These are phyloP conservation scores for Ornithoptera alexandrae DNA, from an alignment of 2,888 invertebrate genomes.

Conservation along the genomic window DNA sequence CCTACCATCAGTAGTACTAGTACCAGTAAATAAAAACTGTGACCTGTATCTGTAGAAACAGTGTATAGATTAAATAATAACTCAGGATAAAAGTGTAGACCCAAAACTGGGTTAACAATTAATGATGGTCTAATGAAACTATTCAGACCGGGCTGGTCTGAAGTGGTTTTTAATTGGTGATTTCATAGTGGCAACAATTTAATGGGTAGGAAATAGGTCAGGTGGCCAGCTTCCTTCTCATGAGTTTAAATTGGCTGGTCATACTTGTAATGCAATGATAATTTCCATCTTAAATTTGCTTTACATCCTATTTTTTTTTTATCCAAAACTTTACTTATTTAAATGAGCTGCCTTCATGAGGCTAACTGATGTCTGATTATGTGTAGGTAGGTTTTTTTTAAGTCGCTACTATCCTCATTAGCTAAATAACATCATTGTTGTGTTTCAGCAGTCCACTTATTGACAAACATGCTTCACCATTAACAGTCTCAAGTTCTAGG, in stretches of 20 bases:
- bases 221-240: slow-evolving; percentile 42
- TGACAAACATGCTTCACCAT: no score
- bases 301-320: no score
- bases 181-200: slow-evolving; percentile 59
- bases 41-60: neutral
- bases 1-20: no score
- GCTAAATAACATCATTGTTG: no score
- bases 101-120: slow-evolving; percentile 19
- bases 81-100: neutral
- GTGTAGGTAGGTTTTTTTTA: no score
- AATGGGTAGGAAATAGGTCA: slow-evolving; percentile 51
- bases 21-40: no score
- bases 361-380: no score
- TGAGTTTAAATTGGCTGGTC: slow-evolving; percentile 40
- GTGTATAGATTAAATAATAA: neutral
- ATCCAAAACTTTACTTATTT: no score
- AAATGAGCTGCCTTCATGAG: no score
- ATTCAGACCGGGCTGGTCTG: slow-evolving; percentile 37
- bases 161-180: slow-evolving; percentile 71
- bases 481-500: no score
- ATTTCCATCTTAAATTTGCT: neutral
- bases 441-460: no score
- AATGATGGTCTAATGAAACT: slow-evolving; percentile 18
- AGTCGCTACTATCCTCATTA: no score
- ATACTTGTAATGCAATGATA: neutral